Conservation (phyloP, 2,888 invertebrate species). For the Drosophila robusta region DNA sequence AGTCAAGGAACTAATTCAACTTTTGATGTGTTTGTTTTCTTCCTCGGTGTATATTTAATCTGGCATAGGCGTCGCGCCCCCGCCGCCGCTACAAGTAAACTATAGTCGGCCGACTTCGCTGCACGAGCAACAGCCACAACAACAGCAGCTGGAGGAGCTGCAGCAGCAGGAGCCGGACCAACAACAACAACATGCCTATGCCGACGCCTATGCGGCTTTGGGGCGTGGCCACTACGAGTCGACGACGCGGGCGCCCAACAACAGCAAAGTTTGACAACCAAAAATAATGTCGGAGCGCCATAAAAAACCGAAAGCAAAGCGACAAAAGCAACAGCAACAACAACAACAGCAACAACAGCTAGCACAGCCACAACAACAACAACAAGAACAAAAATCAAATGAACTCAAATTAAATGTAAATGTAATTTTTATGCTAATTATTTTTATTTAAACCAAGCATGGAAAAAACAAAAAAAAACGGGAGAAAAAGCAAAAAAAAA, state of each 20-base stretch:
- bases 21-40: constrained; percentile 27
- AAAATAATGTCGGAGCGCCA: constrained; percentile 63
- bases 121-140: constrained; percentile 74
- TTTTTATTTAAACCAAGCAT: constrained; percentile 78
- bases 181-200: constrained; percentile 71
- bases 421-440: constrained; percentile 84
- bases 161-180: constrained; percentile 63
- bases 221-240: constrained; percentile 84
- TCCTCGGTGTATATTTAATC: not conserved
- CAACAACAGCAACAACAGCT: constrained; percentile 51
- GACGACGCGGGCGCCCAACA: constrained; percentile 79
- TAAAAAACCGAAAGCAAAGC: constrained; percentile 75
- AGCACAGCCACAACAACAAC: constrained; percentile 60
- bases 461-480: constrained; percentile 30
- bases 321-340: constrained; percentile 62
- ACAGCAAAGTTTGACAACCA: constrained; percentile 77
- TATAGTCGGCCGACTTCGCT: constrained; percentile 85
- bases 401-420: constrained; percentile 85
- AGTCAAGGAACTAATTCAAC: constrained; percentile 33
- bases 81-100: constrained; percentile 85
- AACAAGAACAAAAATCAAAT: constrained; percentile 83
- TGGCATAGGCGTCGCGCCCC: constrained; percentile 84
- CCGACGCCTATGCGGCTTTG: constrained; percentile 84
- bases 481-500: constrained; percentile 21
- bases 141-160: constrained; percentile 48